These are phyloP conservation scores for Leucophenga montana DNA, from an alignment of 2,888 invertebrate species.

Conservation along the genomic window DNA sequence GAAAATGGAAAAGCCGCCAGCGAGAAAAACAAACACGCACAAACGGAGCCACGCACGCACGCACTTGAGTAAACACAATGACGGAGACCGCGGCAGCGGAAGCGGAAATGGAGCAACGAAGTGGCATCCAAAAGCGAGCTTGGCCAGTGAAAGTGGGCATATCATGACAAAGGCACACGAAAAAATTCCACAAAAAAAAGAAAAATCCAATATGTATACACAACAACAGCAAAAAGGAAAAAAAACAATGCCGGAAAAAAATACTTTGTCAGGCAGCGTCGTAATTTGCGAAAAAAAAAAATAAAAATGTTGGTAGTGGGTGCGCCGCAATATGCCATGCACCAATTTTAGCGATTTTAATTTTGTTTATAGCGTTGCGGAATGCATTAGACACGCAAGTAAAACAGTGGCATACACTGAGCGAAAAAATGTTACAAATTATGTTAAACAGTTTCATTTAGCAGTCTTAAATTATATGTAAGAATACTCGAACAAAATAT, in stretches of 20 bases:
- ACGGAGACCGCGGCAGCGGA: not conserved
- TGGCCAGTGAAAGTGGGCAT: not conserved
- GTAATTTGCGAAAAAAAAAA: too few relatives aligned
- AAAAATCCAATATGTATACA: not conserved
- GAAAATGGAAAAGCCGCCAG: slow-evolving; percentile 17
- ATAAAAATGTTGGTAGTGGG: not conserved
- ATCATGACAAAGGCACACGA: slow-evolving; percentile 14
- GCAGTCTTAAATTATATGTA: too few relatives aligned
- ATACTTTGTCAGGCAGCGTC: not conserved
- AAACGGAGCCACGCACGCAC: not conserved
- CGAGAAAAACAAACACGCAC: slow-evolving; percentile 14
- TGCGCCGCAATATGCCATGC: not conserved
- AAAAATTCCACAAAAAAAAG: not conserved
- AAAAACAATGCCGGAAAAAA: not conserved
- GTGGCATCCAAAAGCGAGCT: not conserved
- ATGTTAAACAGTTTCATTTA: too few relatives aligned
- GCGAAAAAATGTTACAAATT: too few relatives aligned
- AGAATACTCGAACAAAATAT: too few relatives aligned
- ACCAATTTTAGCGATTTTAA: slow-evolving; percentile 16
- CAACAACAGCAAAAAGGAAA: not conserved
- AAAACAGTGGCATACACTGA: too few relatives aligned
- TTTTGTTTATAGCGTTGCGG: slow-evolving; percentile 17
- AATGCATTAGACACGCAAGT: not conserved
- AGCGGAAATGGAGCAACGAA: slow-evolving; percentile 7
- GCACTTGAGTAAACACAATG: slow-evolving; percentile 16